Evolutionary conservation across 1,140 invertebrate genomes (phyloP), one percentile per base, ranked within the genome.

Genomic region (Neotoxoptera formosana): DNA sequence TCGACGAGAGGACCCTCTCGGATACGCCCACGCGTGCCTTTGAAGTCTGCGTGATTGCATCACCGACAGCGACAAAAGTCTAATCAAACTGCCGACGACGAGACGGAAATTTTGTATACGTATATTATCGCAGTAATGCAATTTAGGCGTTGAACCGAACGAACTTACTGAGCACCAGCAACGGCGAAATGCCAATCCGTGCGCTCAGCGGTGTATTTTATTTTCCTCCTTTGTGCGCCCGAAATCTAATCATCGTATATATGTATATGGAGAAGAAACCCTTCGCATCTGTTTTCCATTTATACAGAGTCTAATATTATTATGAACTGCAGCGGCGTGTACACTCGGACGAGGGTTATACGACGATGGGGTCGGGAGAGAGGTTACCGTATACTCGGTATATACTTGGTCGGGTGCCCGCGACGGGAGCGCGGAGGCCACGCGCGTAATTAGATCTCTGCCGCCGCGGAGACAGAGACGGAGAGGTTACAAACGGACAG

Each of bases 251-350:
- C 60, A 76, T 23, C 21, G 51, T 7, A 53, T 53, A 53, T 7
- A n/a, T n/a, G n/a, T n/a, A n/a, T 48, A 48, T 48, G 9, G 56
- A 60, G 20, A 3, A 67, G 60, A 6, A 67, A 17, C 60, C 60
- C 60, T 76, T 76, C 60, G 60, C 60, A 34, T 76, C 60, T 76
- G 60, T 76, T 76, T n/a, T 76, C n/a, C 60, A n/a, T 76, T 76
- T 76, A n/a, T 11, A 30, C 9, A 76, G 11, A 17, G 30, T 76
- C n/a, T 14, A 76, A 76, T 76, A 76, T 53, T n/a, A 17, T 76
- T 17, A 76, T 76, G 60, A 76, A 76, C 60, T n/a, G n/a, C 60
- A 76, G 14, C n/a, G 11, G 9, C 60, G 25, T 41, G 41, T 41
- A 4, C 41, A 8, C 34, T 21, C 21, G 81, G 81, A 76, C 60